phyloP scores from a whole-genome alignment of 2,797 vertebrate species.

The Eptatretus atami region DNA sequence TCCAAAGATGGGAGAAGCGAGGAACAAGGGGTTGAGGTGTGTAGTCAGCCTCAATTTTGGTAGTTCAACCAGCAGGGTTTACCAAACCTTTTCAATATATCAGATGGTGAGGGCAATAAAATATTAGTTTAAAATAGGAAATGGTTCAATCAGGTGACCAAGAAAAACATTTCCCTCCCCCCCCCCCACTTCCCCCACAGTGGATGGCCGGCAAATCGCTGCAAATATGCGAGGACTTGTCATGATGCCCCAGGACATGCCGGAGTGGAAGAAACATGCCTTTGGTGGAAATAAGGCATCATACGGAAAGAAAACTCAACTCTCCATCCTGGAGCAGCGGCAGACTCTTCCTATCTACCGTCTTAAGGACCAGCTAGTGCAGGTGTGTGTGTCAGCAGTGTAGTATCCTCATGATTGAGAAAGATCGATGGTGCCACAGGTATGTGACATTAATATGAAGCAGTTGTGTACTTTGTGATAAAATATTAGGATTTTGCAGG shows the following conservation, averaged over 20 bases:
- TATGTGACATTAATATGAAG: too few relatives aligned
- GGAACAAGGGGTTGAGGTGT: too few relatives aligned
- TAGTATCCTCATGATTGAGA: too few relatives aligned
- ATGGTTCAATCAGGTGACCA: too few relatives aligned
- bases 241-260: constrained; percentile 96
- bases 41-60: background rate
- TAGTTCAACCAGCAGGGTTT: background rate
- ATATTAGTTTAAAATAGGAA: too few relatives aligned
- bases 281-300: constrained; percentile 96
- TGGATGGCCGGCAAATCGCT: constrained; percentile 74
- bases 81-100: background rate
- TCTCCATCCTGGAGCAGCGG: constrained; percentile 83
- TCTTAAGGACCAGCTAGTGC: constrained; percentile 80
- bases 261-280: constrained; percentile 94
- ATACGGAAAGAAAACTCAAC: constrained; percentile 75
- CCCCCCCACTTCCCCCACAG: constrained; percentile 15
- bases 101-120: background rate
- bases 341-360: constrained; percentile 89
- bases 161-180: background rate
- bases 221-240: constrained; percentile 95
- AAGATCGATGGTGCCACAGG: too few relatives aligned
- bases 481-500: too few relatives aligned
- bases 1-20: too few relatives aligned
- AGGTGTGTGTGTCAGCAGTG: constrained; percentile 19
- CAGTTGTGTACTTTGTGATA: too few relatives aligned